Evolutionary conservation across 1,140 invertebrate species (phyloP), one percentile per base, ranked within the genome.

Genomic region (Reticulitermes speratus): DNA sequence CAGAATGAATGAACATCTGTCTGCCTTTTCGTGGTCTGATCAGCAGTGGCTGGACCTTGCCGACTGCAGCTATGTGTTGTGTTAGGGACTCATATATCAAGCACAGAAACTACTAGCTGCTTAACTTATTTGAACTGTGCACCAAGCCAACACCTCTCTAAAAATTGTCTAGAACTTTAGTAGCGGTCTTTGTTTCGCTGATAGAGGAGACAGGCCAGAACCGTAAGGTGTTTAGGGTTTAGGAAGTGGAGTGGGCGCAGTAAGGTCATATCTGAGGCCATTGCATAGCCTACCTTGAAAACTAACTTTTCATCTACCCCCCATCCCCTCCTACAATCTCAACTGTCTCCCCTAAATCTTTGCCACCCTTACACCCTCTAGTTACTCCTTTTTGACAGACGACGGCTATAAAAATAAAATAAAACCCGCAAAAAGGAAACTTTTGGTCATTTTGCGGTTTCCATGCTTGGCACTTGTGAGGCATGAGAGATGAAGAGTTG

Each of bases 391-490:
- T 75, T 75, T 75, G 65, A 75, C 65, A 75, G 25, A 75, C 65
- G 65, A 75, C 65, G 25, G n/a, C n/a, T 16, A 75, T 75, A 30
- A 75, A 75, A 75, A 30, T 75, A 75, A 75, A 75, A 30, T 75
- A 75, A 75, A 75, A 75, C 59, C 5, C 59, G 12, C 59, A 75
- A 75, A 75, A 75, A 75, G 65, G 65, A 75, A 75, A 75, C 65
- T 75, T 75, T 75, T 75, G 65, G 65, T 14, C 65, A 75, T 75
- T 75, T 75, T 75, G 65, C 65, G 65, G 65, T 75, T 75, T n/a
- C 65, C n/a, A 75, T 75, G 65, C 65, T 30, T 30, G 19, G 52
- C 14, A 5, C 14, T 19, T 19, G 14, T 16, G 52, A 5, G 52
- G 52, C 3, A 14, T 75, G 25, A 8, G 25, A 30, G 7, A 6